Percentiles rank a stretch among this genome's conserved stretches.
Evolutionary conservation across 2,797 vertebrate genomes (phyloP).

Genomic region (Chromis chromis): DNA sequence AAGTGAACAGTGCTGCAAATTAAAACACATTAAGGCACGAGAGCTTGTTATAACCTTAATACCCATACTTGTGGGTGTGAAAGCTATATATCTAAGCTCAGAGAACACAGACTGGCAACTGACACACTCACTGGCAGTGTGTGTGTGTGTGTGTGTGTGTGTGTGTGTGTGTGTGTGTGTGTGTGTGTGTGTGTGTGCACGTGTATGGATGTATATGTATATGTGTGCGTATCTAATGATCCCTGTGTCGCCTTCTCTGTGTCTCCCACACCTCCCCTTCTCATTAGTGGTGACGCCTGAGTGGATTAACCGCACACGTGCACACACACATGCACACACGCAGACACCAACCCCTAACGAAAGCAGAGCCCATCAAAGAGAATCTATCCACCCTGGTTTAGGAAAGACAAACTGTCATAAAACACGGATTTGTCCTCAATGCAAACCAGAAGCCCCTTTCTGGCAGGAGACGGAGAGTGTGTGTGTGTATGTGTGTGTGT

Average conservation of each 20-base stretch:
- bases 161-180: slow-evolving; percentile 9
- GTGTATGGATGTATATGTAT: slow-evolving; percentile 3
- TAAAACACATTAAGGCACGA: slow-evolving; percentile 8
- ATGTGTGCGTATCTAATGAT: slow-evolving; percentile 55
- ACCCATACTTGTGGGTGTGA: slow-evolving; percentile 5
- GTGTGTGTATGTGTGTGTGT: slow-evolving; percentile 1
- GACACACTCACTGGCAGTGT: slow-evolving; percentile 1
- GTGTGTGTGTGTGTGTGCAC: background rate
- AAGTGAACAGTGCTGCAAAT: background rate
- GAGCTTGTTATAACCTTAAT: slow-evolving; percentile 1
- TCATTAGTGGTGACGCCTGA: slow-evolving; percentile 74
- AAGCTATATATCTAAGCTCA: slow-evolving; percentile 7
- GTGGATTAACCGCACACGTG: slow-evolving; percentile 64
- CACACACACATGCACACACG: slow-evolving; percentile 1
- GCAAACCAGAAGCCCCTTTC: slow-evolving; percentile 68
- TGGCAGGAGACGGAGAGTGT: slow-evolving; percentile 20
- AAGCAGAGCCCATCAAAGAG: slow-evolving; percentile 67
- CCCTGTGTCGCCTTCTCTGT: slow-evolving; percentile 51
- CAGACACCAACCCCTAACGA: slow-evolving; percentile 34
- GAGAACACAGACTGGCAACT: background rate
- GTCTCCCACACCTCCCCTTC: slow-evolving; percentile 69
- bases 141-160: slow-evolving; percentile 10
- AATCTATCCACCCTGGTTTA: slow-evolving; percentile 53
- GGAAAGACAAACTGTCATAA: slow-evolving; percentile 75
- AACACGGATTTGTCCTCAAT: slow-evolving; percentile 69